Percentiles rank a stretch among this genome's conserved stretches.
phyloP scores from a whole-genome alignment of 2,797 vertebrate species.

The Tapera naevia region DNA sequence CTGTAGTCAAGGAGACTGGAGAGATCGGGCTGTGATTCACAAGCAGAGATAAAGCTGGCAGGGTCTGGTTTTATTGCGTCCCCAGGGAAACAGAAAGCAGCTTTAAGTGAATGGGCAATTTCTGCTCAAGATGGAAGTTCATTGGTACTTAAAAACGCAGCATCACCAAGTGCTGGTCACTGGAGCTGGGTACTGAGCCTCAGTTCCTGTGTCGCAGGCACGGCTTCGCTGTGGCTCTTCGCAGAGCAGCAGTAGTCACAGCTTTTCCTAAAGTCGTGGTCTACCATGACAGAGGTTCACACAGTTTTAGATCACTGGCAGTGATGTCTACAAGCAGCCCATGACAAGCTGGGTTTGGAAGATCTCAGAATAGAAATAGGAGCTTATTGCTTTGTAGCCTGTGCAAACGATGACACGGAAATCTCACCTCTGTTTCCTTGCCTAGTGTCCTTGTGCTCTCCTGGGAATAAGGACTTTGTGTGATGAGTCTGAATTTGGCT shows the following conservation, averaged over 20 bases:
- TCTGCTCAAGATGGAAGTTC: constrained; percentile 1
- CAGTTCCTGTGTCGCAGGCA: fast-evolving
- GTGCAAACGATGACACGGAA: neutral
- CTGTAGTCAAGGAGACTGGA: constrained; percentile 61
- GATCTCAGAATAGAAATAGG: neutral
- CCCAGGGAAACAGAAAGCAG: constrained; percentile 40
- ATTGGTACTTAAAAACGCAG: neutral
- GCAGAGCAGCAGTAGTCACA: neutral
- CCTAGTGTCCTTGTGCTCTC: neutral
- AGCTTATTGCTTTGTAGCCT: neutral
- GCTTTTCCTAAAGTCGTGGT: neutral
- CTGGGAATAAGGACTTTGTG: neutral
- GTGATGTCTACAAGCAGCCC: neutral
- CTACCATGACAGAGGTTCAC: fast-evolving
- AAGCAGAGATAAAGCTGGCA: constrained; percentile 46
- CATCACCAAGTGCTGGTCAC: neutral
- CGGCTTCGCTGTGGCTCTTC: neutral
- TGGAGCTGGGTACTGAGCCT: neutral
- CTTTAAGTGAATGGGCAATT: constrained; percentile 38
- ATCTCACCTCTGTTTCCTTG: neutral
- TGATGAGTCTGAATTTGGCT: neutral
- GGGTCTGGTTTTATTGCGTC: neutral
- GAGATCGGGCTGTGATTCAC: constrained; percentile 28
- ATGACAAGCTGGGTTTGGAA: neutral
- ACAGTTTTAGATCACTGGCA: neutral